These are phyloP conservation scores for Esox lucius DNA, from an alignment of 2,797 vertebrate species.

Conservation along the genomic window DNA sequence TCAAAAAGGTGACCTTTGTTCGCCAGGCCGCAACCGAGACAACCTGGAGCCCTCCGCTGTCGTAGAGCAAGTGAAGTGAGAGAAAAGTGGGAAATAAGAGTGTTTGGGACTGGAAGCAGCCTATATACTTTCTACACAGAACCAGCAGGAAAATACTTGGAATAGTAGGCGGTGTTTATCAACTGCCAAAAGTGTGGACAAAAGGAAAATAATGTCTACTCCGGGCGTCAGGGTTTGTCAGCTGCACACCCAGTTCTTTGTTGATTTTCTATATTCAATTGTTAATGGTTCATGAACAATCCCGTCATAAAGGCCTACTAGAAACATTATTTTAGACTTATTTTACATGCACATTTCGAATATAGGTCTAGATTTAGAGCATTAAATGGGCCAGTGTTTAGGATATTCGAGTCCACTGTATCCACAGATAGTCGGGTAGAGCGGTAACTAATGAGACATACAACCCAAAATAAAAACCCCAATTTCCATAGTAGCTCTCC, in stretches of 20 bases:
- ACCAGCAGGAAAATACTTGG: background rate
- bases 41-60: constrained; percentile 12
- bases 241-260: constrained; percentile 1
- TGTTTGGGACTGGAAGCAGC: constrained; percentile 15
- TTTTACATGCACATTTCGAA: background rate
- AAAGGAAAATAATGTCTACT: constrained; percentile 1
- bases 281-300: background rate
- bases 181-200: constrained; percentile 8
- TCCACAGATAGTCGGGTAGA: background rate
- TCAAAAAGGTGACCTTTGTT: constrained; percentile 66
- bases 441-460: background rate
- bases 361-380: background rate
- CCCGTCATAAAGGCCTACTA: background rate
- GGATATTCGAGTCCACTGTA: background rate
- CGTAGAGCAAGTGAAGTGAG: constrained; percentile 15
- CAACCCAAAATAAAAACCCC: background rate
- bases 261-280: background rate
- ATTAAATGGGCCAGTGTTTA: background rate
- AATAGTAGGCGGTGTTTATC: background rate
- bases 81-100: constrained; percentile 14
- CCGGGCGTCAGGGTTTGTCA: background rate
- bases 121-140: background rate
- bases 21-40: constrained; percentile 35
- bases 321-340: background rate
- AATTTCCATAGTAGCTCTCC: background rate